Evolutionary conservation across 1,140 invertebrate species (phyloP).

Genomic region (Drosophila oshimai): DNA sequence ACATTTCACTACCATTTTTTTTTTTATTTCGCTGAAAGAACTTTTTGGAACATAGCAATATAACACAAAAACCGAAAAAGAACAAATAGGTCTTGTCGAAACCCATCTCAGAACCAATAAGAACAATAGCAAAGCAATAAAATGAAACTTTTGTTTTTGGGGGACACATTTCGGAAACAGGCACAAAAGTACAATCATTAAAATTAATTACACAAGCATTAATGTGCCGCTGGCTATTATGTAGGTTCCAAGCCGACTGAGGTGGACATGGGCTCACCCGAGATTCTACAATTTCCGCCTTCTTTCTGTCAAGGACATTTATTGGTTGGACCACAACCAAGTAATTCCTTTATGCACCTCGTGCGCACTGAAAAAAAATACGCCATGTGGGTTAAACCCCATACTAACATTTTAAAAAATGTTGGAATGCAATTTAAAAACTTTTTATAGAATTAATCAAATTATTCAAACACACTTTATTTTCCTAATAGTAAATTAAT

Average conservation of each 20-base stretch:
- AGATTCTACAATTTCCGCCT: slow-evolving; percentile 25
- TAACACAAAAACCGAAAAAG: slow-evolving; percentile 31
- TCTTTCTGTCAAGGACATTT: slow-evolving; percentile 4
- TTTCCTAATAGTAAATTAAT: no score
- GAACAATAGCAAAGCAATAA: slow-evolving; percentile 40
- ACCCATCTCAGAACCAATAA: slow-evolving; percentile 8
- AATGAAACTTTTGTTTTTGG: slow-evolving; percentile 38
- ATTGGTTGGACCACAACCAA: slow-evolving; percentile 30
- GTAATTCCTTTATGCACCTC: slow-evolving; percentile 17
- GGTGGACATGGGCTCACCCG: slow-evolving; percentile 3
- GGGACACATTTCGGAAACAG: background rate
- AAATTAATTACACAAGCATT: slow-evolving; percentile 77
- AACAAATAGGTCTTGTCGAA: background rate
- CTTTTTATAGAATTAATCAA: no score
- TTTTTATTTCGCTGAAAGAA: slow-evolving; percentile 48
- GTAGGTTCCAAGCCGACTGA: slow-evolving; percentile 41
- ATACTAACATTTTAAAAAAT: no score
- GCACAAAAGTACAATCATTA: slow-evolving; percentile 60
- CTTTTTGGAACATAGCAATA: slow-evolving; percentile 23
- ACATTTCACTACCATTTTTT: slow-evolving; percentile 51
- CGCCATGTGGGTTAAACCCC: no score
- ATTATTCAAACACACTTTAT: no score
- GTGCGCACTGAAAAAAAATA: background rate
- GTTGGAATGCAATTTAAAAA: no score
- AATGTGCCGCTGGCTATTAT: slow-evolving; percentile 70